Evolutionary conservation across 2,888 invertebrate genomes (phyloP), one percentile per base, ranked within the genome.

Genomic region (Andrena dorsata): DNA sequence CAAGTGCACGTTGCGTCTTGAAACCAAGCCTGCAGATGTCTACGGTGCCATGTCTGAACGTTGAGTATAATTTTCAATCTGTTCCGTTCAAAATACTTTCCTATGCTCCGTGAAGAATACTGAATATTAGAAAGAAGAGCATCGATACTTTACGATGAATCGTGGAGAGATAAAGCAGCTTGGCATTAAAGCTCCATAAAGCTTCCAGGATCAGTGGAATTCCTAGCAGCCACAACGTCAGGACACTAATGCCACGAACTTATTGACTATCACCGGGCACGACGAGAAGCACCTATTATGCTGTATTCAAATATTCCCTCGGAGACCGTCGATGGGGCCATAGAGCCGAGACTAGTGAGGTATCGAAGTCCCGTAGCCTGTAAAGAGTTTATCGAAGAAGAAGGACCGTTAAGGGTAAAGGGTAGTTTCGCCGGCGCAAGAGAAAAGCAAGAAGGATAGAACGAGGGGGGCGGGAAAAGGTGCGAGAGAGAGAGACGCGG

Each of bases 381-480:
- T 89, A 86, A 90, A 91, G 91, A 92, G 92, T 92, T 92, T 92
- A 91, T 92, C 91, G 91, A 90, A 90, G 88, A 90, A 90, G 89
- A 89, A 88, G 72, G 86, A 85, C 90, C 87, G 90, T 90, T 91
- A 92, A 91, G 90, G 91, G 90, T 92, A 90, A 90, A 91, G 91
- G 91, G 91, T 91, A 89, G 90, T 90, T 88, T 71, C 84, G 89
- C 82, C 88, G 90, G 90, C 89, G 82, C 83, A 65, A 74, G 58
- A 73, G 86, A 82, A 84, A 64, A 72, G 86, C 80, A 64, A 41
- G 41, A 69, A 63, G 65, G 69, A 66, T 68, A 61, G 70, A 58
- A 83, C 79, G 65, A 73, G 41, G 56, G 58, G 28, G 69, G 79
- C 64, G 66, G 28, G 23, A 49, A 63, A 79, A 23, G 70, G 53